Conservation (phyloP, 2,797 vertebrate genomes). For the Rallus crepitans region DNA sequence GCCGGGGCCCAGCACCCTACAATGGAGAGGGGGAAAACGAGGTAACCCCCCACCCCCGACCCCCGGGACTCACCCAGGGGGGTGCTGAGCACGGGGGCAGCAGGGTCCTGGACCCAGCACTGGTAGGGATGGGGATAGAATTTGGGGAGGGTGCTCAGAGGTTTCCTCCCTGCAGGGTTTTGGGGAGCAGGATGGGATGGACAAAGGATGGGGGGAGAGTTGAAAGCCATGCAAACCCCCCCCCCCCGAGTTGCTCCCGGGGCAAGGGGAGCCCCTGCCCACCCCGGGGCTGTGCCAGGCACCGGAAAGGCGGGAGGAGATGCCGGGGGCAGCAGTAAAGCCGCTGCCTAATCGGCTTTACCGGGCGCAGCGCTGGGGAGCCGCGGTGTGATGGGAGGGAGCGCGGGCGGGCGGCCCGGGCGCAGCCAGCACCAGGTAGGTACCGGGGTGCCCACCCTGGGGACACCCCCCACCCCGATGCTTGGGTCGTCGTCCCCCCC, state of each 20-base stretch:
- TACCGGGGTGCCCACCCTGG: not conserved
- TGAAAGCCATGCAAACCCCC: not conserved
- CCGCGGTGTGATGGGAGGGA: conserved; percentile 43
- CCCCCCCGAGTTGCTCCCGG: not conserved
- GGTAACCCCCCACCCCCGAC: not conserved
- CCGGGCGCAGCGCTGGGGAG: not conserved
- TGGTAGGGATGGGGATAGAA: not conserved
- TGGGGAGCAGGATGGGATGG: not conserved
- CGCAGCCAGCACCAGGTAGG: conserved; percentile 29
- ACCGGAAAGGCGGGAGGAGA: not conserved
- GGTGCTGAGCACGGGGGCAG: too few relatives aligned
- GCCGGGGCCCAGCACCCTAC: not conserved
- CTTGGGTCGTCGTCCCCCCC: not conserved
- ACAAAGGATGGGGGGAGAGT: not conserved
- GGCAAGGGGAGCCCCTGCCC: not conserved
- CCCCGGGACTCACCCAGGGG: not conserved
- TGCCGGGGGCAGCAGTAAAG: not conserved
- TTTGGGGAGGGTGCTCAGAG: not conserved
- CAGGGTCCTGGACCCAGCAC: accelerated
- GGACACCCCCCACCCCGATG: not conserved
- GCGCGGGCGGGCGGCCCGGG: not conserved
- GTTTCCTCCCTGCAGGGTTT: not conserved
- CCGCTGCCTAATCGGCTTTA: conserved; percentile 20
- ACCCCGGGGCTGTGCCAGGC: not conserved
- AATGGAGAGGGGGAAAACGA: accelerated